Evolutionary conservation across 2,888 invertebrate genomes (phyloP).

Genomic region (Tricholauxania praeusta): DNA sequence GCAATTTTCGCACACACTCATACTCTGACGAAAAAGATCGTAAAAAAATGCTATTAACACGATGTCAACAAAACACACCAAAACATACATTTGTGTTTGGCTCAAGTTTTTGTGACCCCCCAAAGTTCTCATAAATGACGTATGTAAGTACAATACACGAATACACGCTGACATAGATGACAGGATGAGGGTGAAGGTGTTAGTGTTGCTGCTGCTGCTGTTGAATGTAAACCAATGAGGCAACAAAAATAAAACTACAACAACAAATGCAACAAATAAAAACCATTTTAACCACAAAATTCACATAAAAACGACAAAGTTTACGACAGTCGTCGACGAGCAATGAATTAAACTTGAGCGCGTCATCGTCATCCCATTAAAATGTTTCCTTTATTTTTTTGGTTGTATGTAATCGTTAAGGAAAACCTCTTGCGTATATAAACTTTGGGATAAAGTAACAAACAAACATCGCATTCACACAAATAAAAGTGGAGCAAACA

Average conservation of each 20-base stretch:
- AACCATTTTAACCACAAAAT: constrained; percentile 24
- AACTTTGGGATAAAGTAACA: neutral
- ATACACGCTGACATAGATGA: neutral
- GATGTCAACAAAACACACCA: constrained; percentile 39
- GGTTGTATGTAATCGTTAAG: too few relatives aligned
- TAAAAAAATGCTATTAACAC: constrained; percentile 49
- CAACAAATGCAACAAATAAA: constrained; percentile 46
- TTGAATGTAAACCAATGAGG: neutral
- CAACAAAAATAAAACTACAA: constrained; percentile 5
- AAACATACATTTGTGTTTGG: neutral
- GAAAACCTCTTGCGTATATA: too few relatives aligned
- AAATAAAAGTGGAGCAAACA: constrained; percentile 32
- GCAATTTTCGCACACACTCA: constrained; percentile 13
- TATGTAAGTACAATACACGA: neutral
- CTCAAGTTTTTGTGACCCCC: neutral
- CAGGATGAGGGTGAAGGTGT: too few relatives aligned
- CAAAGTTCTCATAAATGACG: constrained; percentile 4
- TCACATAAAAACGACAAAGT: constrained; percentile 38
- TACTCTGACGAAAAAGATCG: constrained; percentile 43
- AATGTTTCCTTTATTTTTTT: too few relatives aligned
- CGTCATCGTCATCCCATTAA: constrained; percentile 3
- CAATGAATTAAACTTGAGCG: neutral
- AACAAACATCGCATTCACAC: neutral
- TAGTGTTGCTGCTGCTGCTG: too few relatives aligned
- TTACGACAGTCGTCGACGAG: constrained; percentile 23